Evolutionary conservation across 2,797 vertebrate genomes (phyloP).

Genomic region (Tamandua tetradactyla): DNA sequence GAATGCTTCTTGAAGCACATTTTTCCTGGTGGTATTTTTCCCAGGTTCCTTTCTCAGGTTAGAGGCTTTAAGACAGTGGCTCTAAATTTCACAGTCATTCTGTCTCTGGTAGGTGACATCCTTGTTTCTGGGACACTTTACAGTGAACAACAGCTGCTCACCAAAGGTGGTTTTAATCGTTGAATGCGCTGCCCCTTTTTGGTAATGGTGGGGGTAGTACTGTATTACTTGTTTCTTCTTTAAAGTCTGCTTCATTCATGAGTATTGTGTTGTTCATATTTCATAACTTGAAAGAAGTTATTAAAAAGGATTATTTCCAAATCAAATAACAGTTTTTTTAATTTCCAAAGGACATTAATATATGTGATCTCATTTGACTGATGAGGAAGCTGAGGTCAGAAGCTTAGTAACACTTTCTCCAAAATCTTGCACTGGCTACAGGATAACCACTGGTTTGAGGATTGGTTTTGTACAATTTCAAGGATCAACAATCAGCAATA

Average conservation of each 20-base stretch:
- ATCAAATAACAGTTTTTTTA: constrained; percentile 1
- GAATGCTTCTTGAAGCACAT: neutral
- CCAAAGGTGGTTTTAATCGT: constrained; percentile 6
- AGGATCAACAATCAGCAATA: neutral
- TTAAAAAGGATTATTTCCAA: neutral
- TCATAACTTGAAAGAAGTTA: constrained; percentile 7
- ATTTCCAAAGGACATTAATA: constrained; percentile 3
- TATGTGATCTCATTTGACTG: neutral
- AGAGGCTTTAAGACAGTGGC: neutral
- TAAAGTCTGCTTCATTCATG: neutral
- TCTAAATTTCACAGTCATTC: neutral
- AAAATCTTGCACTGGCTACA: neutral
- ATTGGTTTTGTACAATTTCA: constrained; percentile 25
- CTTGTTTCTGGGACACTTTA: constrained; percentile 18
- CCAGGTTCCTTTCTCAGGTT: neutral
- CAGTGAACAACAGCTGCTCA: neutral
- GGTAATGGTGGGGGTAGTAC: neutral
- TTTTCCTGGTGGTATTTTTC: neutral
- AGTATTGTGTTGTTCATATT: neutral
- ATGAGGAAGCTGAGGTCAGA: neutral
- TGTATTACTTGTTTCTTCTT: neutral
- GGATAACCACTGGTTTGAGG: neutral
- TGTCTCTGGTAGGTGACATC: neutral
- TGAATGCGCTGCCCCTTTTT: neutral
- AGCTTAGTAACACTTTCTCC: neutral